Evolutionary conservation across 2,113 vertebrate genomes (phyloP), one percentile per base, ranked within the genome.

Genomic region (Erpornis zantholeuca): DNA sequence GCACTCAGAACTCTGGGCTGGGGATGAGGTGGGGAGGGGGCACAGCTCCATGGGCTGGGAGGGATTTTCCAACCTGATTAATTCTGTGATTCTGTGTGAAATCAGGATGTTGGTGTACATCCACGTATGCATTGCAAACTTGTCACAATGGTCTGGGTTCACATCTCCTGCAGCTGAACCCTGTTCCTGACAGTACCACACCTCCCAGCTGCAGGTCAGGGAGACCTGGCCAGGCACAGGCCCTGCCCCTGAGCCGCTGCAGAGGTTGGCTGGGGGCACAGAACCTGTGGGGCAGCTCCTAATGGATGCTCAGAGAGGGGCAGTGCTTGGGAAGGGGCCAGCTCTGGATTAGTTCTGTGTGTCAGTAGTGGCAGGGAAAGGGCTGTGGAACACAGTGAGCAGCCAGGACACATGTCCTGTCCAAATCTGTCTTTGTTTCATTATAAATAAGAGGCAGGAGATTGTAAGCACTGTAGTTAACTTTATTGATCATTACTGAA

Each of bases 271-370:
- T 12, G 52, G 61, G 31, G 12, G 5, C 16, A 4, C 20, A 42
- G 5, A 21, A 2, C 8, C 17, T 6, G n/a, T 2, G 9, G 18
- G 42, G 23, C 45, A 29, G 2, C 11, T 3, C 1, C 15, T 50
- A 7, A 6, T 19, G 23, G 2, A 4, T 64, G 5, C 33, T 18
- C 12, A 23, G 3, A 18, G 38, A 45, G 63, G 52, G 63, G 16
- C 78, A 28, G 53, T 22, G 53, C 64, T 16, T 8, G 42, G 28
- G n/a, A 3, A 38, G 50, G 10, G 3, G 2, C 12, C 22, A 3
- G 8, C 33, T 54, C 18, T 33, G 69, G 29, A 2, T 19, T 1
- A 15, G 7, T 12, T 11, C 3, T 28, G 59, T n/a, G 16, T 13
- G 29, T 7, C 1, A 15, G 7, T 2, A 6, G 7, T 1, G 28